Evolutionary conservation across 2,113 vertebrate species (phyloP).

Genomic region (Limanda limanda): DNA sequence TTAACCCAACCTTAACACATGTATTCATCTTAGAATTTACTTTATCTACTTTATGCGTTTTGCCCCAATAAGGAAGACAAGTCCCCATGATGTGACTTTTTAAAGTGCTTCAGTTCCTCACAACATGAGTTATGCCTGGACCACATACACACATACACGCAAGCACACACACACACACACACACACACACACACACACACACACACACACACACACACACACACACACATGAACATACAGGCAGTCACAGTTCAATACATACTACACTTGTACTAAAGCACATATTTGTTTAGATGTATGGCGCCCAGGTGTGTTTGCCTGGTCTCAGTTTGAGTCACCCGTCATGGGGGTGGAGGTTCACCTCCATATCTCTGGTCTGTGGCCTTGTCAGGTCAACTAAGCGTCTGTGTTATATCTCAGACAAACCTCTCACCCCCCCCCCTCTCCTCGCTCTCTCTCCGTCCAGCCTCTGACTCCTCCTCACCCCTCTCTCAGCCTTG

Average conservation of each 20-base stretch:
- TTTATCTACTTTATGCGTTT: neutral
- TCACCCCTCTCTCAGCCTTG: neutral
- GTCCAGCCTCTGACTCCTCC: neutral
- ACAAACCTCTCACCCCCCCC: constrained; percentile 28
- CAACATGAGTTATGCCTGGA: neutral
- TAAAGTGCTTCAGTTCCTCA: neutral
- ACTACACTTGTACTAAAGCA: neutral
- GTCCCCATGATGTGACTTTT: too few relatives aligned
- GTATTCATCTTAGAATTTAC: too few relatives aligned
- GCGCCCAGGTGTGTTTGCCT: constrained; percentile 53
- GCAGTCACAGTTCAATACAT: neutral
- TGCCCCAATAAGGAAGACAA: too few relatives aligned
- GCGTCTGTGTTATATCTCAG: constrained; percentile 67
- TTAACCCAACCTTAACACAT: too few relatives aligned
- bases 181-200: neutral
- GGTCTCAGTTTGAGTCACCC: constrained; percentile 44
- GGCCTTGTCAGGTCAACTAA: constrained; percentile 62
- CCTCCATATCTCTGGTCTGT: constrained; percentile 24
- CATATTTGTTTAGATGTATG: constrained; percentile 14
- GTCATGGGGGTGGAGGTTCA: constrained; percentile 47
- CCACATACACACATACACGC: constrained; percentile 3
- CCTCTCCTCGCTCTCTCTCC: neutral
- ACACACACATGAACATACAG: neutral
- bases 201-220: neutral
- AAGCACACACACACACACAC: neutral